These are phyloP conservation scores for Drosophila bunnanda DNA, from an alignment of 2,888 invertebrate genomes.

Conservation along the genomic window DNA sequence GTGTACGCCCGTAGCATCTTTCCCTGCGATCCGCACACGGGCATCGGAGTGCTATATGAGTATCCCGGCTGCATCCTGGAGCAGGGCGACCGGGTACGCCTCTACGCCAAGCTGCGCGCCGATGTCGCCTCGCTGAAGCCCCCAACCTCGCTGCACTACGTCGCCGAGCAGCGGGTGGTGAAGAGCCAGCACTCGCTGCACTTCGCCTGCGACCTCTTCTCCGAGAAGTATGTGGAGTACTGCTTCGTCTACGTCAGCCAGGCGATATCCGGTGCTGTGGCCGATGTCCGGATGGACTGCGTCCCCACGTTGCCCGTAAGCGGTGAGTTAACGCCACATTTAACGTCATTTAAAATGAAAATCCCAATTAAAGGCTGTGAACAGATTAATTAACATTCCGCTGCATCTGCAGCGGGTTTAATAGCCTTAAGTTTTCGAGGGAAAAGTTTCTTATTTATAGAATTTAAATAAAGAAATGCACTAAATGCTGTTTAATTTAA, in stretches of 20 bases:
- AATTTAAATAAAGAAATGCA: background rate
- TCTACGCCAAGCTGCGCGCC: constrained; percentile 90
- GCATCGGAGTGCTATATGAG: constrained; percentile 92
- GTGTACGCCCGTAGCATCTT: constrained; percentile 93
- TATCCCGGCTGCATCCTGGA: constrained; percentile 93
- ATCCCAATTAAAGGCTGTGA: constrained; percentile 6
- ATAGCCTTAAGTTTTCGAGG: background rate
- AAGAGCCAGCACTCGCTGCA: constrained; percentile 91
- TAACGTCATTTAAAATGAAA: constrained; percentile 14
- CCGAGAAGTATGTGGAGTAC: constrained; percentile 93
- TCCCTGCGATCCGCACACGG: constrained; percentile 91
- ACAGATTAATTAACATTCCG: background rate
- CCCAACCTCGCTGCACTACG: constrained; percentile 87
- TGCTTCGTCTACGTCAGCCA: constrained; percentile 95
- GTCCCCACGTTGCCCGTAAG: constrained; percentile 92
- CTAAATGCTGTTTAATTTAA: background rate
- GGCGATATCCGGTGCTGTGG: constrained; percentile 93
- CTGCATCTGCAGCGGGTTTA: background rate
- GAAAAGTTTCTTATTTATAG: background rate
- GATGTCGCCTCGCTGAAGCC: constrained; percentile 89
- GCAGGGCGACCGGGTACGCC: constrained; percentile 90
- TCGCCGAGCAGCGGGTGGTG: constrained; percentile 88
- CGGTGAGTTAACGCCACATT: constrained; percentile 86
- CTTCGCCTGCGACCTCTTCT: constrained; percentile 93
- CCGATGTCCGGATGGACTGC: constrained; percentile 93